Evolutionary conservation across 1,140 invertebrate species (phyloP), one percentile per base, ranked within the genome.

Genomic region (Formica exsecta): DNA sequence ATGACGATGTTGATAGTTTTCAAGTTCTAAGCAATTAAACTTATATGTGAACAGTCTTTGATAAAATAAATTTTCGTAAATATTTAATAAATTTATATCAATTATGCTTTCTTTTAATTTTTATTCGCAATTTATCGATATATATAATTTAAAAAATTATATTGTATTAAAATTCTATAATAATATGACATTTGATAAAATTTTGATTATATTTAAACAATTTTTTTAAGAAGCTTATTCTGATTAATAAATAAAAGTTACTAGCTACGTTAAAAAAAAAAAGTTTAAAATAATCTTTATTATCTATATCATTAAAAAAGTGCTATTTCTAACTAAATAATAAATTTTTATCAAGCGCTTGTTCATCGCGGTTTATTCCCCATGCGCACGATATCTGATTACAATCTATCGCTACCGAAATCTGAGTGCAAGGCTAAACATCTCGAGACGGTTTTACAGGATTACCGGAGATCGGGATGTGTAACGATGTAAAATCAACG

Each of bases 391-490:
- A 22, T 7, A 41, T 80, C 38, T 44, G 19, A 19, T 71, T 71
- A 19, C n/a, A 16, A 81, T 81, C 66, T 13, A 62, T 74, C 41
- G 66, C 32, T 25, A 71, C 8, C 51, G 25, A 41, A 73, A 71
- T 70, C 48, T 80, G 22, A 7, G 4, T 19, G 57, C 38, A 11
- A 11, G 32, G 32, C n/a, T 36, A 57, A 19, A 83, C n/a, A 74
- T 61, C 29, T 68, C 54, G 79, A 22, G 25, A 36, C 29, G 79
- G 48, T 74, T 19, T 51, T 83, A 83, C 25, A 61, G 54, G 54
- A 83, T 73, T 81, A 81, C 22, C 51, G 36, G 36, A 81, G 48
- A 70, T 61, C 66, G 13, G 54, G 66, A 81, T 71, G 66, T 41
- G 25, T 73, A 73, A 73, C 62, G 79, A 81, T 54, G 79, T 81